Conservation (phyloP, 2,888 invertebrate species). For the Ptilodon capucinus region DNA sequence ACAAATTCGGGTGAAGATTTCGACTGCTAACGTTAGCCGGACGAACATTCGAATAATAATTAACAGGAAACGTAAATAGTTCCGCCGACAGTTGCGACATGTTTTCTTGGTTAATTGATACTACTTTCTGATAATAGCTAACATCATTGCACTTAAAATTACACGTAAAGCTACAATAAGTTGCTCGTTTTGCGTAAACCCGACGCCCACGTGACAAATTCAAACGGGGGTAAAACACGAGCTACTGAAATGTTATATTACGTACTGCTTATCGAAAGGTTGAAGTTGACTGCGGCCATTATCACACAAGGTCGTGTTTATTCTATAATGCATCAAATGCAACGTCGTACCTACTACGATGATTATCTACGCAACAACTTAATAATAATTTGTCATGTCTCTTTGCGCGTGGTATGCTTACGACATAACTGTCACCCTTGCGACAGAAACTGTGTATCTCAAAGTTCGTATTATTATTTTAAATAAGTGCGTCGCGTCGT, state of each 20-base stretch:
- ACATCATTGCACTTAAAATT: too few species aligned
- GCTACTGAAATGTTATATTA: conserved; percentile 1
- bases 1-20: too few species aligned
- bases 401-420: conserved; percentile 12
- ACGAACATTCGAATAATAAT: too few species aligned
- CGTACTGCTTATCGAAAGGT: too few species aligned
- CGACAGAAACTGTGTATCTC: neutral
- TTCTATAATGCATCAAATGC: conserved; percentile 5
- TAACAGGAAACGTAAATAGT: too few species aligned
- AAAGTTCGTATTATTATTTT: too few species aligned
- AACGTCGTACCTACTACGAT: neutral
- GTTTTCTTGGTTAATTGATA: too few species aligned
- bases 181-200: neutral
- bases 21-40: too few species aligned
- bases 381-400: neutral
- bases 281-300: conserved; percentile 8
- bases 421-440: neutral
- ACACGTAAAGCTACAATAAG: too few species aligned
- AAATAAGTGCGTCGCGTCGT: too few species aligned
- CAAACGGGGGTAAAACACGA: neutral
- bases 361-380: conserved; percentile 4
- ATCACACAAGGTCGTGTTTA: conserved; percentile 8
- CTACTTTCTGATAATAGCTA: too few species aligned
- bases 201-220: neutral
- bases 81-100: too few species aligned